These are phyloP conservation scores for Parnassius apollo DNA, from an alignment of 2,888 invertebrate species.

Conservation along the genomic window DNA sequence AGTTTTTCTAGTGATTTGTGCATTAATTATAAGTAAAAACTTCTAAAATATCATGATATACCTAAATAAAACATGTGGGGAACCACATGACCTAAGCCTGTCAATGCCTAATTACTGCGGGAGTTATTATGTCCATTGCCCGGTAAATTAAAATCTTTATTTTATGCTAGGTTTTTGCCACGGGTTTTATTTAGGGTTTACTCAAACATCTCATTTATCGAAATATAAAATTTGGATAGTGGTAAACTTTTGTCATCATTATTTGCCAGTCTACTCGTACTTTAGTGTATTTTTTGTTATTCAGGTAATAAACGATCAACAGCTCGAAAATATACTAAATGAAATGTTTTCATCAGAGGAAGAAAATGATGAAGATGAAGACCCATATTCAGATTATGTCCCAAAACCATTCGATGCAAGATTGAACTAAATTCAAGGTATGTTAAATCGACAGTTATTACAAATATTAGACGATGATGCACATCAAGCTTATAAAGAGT, in stretches of 20 bases:
- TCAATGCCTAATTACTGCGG: conserved; percentile 12
- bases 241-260: no score
- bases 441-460: no score
- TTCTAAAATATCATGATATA: conserved; percentile 23
- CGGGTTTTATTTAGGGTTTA: conserved; percentile 1
- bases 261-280: not conserved
- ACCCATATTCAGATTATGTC: no score
- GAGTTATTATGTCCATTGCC: conserved; percentile 15
- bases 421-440: no score
- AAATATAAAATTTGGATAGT: not conserved
- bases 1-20: conserved; percentile 23
- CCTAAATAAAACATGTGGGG: conserved; percentile 20
- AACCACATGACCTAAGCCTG: conserved; percentile 22
- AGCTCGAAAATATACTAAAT: not conserved
- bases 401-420: no score
- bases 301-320: not conserved
- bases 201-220: not conserved
- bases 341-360: conserved; percentile 7
- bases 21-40: conserved; percentile 21
- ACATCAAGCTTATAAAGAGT: no score
- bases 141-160: conserved; percentile 17
- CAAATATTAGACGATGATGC: no score
- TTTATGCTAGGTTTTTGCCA: conserved; percentile 14
- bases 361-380: conserved; percentile 1
- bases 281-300: conserved; percentile 2